phyloP scores from a whole-genome alignment of 2,888 invertebrate genomes.

The Eulithis prunata region DNA sequence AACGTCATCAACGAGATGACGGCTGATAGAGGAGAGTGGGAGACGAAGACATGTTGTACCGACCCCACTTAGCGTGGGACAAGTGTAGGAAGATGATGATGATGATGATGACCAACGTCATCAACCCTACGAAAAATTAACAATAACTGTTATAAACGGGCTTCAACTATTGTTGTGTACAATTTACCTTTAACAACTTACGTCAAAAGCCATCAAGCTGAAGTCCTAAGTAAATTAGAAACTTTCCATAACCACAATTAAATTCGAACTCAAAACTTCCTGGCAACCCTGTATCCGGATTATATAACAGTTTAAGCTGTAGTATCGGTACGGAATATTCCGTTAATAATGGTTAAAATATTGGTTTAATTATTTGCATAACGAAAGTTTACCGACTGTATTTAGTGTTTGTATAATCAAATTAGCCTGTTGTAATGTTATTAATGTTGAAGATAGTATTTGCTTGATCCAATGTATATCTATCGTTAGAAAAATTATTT shows the following conservation, averaged over 20 bases:
- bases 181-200: background rate
- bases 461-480: too few relatives aligned
- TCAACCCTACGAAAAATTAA: background rate
- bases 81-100: too few relatives aligned
- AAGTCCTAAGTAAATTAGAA: constrained; percentile 1
- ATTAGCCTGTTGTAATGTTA: too few relatives aligned
- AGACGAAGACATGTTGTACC: too few relatives aligned
- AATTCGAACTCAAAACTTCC: constrained; percentile 14
- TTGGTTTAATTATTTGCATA: constrained; percentile 6
- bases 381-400: background rate
- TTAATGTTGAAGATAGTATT: too few relatives aligned
- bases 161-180: background rate
- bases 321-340: constrained; percentile 28
- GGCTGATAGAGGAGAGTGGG: too few relatives aligned
- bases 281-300: constrained; percentile 26
- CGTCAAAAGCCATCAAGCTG: background rate
- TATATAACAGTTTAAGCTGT: constrained; percentile 32
- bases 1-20: background rate
- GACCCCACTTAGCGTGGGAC: too few relatives aligned
- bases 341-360: constrained; percentile 21
- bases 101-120: too few relatives aligned
- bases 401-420: too few relatives aligned
- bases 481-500: too few relatives aligned
- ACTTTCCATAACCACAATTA: constrained; percentile 18
- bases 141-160: background rate